phyloP scores from a whole-genome alignment of 1,140 invertebrate genomes.

The Drosophila pandora region DNA sequence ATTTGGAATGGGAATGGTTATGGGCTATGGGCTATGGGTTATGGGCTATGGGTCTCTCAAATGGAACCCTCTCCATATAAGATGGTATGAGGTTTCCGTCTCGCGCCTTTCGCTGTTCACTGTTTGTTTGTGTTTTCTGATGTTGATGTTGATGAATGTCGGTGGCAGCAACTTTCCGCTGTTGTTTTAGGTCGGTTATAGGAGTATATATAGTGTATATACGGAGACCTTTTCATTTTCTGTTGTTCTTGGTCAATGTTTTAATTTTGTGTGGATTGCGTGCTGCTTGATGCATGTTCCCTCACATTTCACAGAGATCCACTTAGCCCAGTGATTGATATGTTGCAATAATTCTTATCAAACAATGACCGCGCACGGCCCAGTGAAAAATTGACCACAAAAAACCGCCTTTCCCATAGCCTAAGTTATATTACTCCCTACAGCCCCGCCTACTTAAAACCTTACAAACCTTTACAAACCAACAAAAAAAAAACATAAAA shows the following conservation, averaged over 20 bases:
- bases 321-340: conserved; percentile 82
- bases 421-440: conserved; percentile 16
- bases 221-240: conserved; percentile 27
- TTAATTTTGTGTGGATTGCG: conserved; percentile 74
- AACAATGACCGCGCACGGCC: conserved; percentile 56
- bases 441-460: conserved; percentile 3
- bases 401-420: conserved; percentile 35
- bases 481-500: neutral
- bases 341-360: conserved; percentile 83
- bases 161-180: conserved; percentile 67
- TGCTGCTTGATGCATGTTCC: conserved; percentile 75
- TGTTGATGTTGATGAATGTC: conserved; percentile 79
- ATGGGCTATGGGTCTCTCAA: neutral
- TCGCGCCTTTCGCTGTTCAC: conserved; percentile 64
- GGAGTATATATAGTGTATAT: neutral
- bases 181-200: conserved; percentile 46
- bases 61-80: conserved; percentile 20
- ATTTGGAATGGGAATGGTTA: conserved; percentile 6
- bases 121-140: conserved; percentile 71
- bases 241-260: conserved; percentile 67
- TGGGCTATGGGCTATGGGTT: conserved; percentile 4
- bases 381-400: conserved; percentile 61
- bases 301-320: conserved; percentile 71
- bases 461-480: neutral
- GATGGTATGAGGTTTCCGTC: conserved; percentile 35